phyloP scores from a whole-genome alignment of 2,797 vertebrate species.

The Paguma larvata region DNA sequence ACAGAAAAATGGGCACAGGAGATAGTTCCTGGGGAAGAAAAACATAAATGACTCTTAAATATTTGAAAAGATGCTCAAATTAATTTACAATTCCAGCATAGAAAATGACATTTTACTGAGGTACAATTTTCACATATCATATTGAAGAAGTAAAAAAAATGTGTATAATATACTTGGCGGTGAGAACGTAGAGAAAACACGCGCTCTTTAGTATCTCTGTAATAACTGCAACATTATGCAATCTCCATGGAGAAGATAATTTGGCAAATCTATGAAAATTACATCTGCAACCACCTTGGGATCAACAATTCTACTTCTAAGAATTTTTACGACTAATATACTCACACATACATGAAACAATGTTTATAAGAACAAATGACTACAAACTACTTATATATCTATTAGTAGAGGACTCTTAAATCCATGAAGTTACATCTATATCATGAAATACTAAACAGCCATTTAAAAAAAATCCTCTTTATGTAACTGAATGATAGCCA shows the following conservation, averaged over 20 bases:
- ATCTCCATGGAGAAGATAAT: conserved; percentile 47
- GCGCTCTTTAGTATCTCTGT: neutral
- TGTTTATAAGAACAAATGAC: conserved; percentile 56
- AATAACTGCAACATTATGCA: neutral
- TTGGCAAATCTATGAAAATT: conserved; percentile 71
- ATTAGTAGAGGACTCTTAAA: neutral
- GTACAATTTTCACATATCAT: conserved; percentile 29
- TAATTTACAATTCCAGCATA: conserved; percentile 27
- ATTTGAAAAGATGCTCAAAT: conserved; percentile 53
- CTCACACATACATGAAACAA: conserved; percentile 58
- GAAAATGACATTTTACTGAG: conserved; percentile 15
- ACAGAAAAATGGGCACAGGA: conserved; percentile 4
- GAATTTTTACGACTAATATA: conserved; percentile 61
- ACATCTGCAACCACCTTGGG: conserved; percentile 54
- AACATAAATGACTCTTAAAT: neutral
- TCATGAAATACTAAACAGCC: neutral
- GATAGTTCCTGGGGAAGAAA: neutral
- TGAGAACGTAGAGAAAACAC: neutral
- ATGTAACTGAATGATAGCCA: neutral
- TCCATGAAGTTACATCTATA: neutral
- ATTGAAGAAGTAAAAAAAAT: neutral
- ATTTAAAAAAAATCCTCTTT: neutral
- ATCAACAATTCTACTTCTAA: conserved; percentile 43
- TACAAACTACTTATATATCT: neutral
- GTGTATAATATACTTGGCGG: neutral